These are phyloP conservation scores for Megathymus violae DNA, from an alignment of 1,140 invertebrate genomes.

Conservation along the genomic window DNA sequence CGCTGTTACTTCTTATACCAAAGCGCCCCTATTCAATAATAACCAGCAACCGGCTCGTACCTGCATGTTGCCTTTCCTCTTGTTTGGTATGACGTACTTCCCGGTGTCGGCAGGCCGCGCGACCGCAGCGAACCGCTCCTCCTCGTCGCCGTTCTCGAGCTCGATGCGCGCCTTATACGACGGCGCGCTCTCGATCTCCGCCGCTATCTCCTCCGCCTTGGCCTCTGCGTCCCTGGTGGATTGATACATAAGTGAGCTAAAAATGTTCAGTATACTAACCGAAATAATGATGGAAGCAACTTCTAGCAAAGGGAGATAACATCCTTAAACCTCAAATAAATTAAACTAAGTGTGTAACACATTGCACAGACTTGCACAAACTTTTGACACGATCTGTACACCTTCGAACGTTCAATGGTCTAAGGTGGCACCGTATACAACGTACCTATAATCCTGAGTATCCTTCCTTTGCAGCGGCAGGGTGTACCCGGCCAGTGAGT, in stretches of 20 bases:
- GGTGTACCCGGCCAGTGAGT: slow-evolving; percentile 94
- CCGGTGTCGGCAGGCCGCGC: slow-evolving; percentile 84
- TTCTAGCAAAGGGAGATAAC: neutral
- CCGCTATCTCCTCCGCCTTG: slow-evolving; percentile 93
- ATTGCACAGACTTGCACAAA: too few species aligned
- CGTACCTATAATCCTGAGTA: slow-evolving; percentile 91
- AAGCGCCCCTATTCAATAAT: too few species aligned
- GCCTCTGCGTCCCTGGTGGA: slow-evolving; percentile 88
- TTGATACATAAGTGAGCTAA: too few species aligned
- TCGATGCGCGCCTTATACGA: slow-evolving; percentile 91
- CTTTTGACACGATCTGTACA: too few species aligned
- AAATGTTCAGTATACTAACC: too few species aligned
- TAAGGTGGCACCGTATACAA: too few species aligned
- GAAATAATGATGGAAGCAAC: too few species aligned
- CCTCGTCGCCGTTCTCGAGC: slow-evolving; percentile 96
- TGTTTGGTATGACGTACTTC: slow-evolving; percentile 91
- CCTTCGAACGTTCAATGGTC: too few species aligned
- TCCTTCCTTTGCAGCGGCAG: slow-evolving; percentile 92
- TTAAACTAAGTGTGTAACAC: too few species aligned
- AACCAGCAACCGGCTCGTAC: slow-evolving; percentile 36
- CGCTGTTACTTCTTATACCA: too few species aligned
- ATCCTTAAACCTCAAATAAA: too few species aligned
- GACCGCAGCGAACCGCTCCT: slow-evolving; percentile 92
- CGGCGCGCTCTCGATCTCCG: slow-evolving; percentile 94
- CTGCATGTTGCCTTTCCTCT: slow-evolving; percentile 87